These are phyloP conservation scores for Cydia amplana DNA, from an alignment of 1,140 invertebrate genomes.

Conservation along the genomic window DNA sequence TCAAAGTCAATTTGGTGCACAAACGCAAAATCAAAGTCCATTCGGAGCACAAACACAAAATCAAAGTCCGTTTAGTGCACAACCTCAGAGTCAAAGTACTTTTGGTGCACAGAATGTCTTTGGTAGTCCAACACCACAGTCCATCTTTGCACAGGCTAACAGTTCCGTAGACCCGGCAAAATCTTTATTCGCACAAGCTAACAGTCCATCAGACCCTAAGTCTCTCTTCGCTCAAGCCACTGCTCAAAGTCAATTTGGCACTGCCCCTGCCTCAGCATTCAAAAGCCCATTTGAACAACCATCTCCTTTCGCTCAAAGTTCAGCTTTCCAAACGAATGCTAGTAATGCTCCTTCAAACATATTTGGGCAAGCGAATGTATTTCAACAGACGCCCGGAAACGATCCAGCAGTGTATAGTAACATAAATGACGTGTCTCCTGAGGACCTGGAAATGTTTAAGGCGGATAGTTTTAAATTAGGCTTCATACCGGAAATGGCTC, in stretches of 20 bases:
- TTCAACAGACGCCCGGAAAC: slow-evolving; percentile 30
- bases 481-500: slow-evolving; percentile 66
- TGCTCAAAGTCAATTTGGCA: slow-evolving; percentile 32
- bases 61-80: slow-evolving; percentile 10
- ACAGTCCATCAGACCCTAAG: slow-evolving; percentile 24
- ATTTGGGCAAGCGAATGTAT: slow-evolving; percentile 5
- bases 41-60: slow-evolving; percentile 40
- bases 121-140: background rate
- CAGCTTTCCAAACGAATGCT: background rate
- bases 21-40: slow-evolving; percentile 30
- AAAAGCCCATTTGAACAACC: slow-evolving; percentile 30
- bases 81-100: slow-evolving; percentile 42
- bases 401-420: slow-evolving; percentile 61
- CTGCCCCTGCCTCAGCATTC: background rate
- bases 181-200: slow-evolving; percentile 40
- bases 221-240: slow-evolving; percentile 39
- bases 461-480: slow-evolving; percentile 61
- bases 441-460: slow-evolving; percentile 62
- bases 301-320: slow-evolving; percentile 21
- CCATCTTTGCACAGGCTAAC: slow-evolving; percentile 3
- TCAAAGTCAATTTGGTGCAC: slow-evolving; percentile 22
- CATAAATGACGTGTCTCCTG: slow-evolving; percentile 52
- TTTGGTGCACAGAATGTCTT: background rate
- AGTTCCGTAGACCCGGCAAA: slow-evolving; percentile 31
- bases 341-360: background rate